Conservation (phyloP, 1,140 invertebrate species). For the Atta cephalotes region DNA sequence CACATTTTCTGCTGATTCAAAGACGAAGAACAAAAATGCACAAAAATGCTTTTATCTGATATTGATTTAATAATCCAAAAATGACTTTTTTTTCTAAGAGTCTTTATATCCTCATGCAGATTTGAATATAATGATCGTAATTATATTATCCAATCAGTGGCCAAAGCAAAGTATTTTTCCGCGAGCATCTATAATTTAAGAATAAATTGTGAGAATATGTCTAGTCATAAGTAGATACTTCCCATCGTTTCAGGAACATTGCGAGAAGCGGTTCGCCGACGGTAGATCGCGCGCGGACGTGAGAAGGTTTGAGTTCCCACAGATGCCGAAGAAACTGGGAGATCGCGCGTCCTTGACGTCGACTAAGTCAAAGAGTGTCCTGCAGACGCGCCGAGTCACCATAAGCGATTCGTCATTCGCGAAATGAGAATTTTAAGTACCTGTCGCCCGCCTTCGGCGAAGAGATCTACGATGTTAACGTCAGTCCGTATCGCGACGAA, state of each 20-base stretch:
- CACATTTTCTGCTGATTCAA: neutral
- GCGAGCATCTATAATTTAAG: slow-evolving; percentile 51
- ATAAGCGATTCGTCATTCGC: slow-evolving; percentile 35
- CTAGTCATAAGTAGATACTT: slow-evolving; percentile 63
- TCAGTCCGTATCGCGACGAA: neutral
- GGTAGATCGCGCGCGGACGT: slow-evolving; percentile 74
- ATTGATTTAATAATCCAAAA: neutral
- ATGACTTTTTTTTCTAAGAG: neutral
- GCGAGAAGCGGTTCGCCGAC: slow-evolving; percentile 47
- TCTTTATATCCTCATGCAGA: neutral
- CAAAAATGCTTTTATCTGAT: neutral
- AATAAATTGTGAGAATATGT: slow-evolving; percentile 59
- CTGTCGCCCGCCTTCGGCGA: slow-evolving; percentile 26
- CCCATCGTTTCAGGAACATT: slow-evolving; percentile 59
- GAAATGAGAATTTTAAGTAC: slow-evolving; percentile 57
- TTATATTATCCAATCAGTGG: slow-evolving; percentile 1
- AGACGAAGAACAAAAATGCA: neutral
- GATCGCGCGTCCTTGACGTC: slow-evolving; percentile 77
- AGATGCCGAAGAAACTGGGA: slow-evolving; percentile 76
- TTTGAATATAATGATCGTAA: slow-evolving; percentile 7
- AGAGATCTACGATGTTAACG: neutral
- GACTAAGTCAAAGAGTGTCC: slow-evolving; percentile 41
- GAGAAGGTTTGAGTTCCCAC: slow-evolving; percentile 82
- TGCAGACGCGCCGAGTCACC: slow-evolving; percentile 24
- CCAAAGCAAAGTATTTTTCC: slow-evolving; percentile 19